phyloP scores from a whole-genome alignment of 2,113 vertebrate species.

The Ailurus styani region DNA sequence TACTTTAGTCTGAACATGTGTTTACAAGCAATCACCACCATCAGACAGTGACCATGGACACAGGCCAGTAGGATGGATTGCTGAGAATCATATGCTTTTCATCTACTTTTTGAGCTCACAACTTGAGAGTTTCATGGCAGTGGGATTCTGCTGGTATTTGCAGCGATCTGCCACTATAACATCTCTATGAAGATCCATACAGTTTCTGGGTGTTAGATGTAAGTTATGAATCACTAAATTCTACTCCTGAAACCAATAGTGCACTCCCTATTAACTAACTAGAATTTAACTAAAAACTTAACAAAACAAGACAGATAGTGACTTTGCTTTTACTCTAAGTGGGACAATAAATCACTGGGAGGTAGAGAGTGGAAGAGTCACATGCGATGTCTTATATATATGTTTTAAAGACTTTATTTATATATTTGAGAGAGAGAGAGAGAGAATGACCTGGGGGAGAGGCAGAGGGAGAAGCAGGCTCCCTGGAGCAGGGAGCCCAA shows the following conservation, averaged over 20 bases:
- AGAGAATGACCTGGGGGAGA: background rate
- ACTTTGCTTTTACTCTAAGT: background rate
- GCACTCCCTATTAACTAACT: background rate
- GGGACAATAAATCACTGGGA: background rate
- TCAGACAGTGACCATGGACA: background rate
- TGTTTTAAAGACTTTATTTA: background rate
- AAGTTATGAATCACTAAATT: background rate
- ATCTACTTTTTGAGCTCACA: background rate
- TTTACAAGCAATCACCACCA: background rate
- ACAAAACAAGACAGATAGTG: background rate
- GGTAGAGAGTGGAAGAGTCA: background rate
- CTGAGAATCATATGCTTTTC: background rate
- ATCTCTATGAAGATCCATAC: background rate
- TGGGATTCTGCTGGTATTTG: background rate
- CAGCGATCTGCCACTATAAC: background rate
- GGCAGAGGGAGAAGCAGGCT: background rate
- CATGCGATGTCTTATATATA: background rate
- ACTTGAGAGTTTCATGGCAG: background rate
- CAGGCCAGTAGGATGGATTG: too few relatives aligned
- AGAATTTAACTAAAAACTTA: background rate
- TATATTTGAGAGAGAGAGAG: background rate
- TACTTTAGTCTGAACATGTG: background rate
- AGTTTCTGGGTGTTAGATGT: background rate
- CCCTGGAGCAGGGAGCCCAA: background rate
- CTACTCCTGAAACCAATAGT: background rate